Evolutionary conservation across 2,888 invertebrate species (phyloP).

Genomic region (Nemotelus nigrinus): DNA sequence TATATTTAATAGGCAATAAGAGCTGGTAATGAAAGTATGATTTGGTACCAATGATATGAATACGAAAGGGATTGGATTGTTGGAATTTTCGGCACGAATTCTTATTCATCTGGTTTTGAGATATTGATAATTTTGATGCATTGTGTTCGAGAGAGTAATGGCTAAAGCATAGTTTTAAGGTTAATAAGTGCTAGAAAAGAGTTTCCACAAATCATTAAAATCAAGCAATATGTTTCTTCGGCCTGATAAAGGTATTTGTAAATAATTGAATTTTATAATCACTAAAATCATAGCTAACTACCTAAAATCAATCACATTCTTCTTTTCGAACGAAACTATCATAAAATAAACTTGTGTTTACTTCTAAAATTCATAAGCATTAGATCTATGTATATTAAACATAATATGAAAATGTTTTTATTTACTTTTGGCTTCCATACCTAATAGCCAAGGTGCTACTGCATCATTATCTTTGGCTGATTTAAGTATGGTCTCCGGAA

Average conservation of each 20-base stretch:
- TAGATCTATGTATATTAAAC: not conserved
- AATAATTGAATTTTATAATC: not conserved
- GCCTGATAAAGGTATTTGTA: not conserved
- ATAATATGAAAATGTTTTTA: constrained; percentile 55
- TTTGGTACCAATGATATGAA: constrained; percentile 19
- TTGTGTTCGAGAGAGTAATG: too few species aligned
- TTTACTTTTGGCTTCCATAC: constrained; percentile 72
- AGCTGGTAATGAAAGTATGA: constrained; percentile 2
- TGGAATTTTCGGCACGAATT: constrained; percentile 21
- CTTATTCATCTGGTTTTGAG: not conserved
- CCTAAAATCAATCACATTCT: not conserved
- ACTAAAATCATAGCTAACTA: not conserved
- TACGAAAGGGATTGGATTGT: constrained; percentile 6
- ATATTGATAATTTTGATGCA: not conserved
- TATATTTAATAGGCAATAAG: constrained; percentile 40
- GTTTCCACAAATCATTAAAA: too few species aligned
- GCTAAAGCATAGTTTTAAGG: too few species aligned
- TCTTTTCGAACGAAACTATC: not conserved
- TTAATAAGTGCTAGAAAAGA: too few species aligned
- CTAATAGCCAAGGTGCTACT: constrained; percentile 99
- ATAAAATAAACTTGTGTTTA: not conserved
- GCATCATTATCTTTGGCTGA: constrained; percentile 96
- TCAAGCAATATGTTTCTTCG: too few species aligned
- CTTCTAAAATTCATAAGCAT: not conserved
- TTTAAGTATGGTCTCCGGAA: constrained; percentile 98